These are phyloP conservation scores for Lontra canadensis DNA, from an alignment of 2,113 vertebrate species.

Conservation along the genomic window DNA sequence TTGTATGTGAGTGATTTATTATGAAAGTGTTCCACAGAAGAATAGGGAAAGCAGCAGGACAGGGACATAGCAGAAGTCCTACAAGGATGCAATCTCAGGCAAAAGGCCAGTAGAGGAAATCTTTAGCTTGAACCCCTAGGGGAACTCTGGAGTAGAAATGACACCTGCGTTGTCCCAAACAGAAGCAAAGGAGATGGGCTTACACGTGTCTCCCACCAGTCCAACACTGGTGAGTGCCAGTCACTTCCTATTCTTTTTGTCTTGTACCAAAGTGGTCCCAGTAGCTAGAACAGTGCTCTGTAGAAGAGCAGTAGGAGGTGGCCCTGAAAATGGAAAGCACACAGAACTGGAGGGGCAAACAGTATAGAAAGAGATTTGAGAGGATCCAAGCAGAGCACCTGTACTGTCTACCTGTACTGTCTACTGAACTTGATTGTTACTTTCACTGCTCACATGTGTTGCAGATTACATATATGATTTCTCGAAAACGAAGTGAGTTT, in stretches of 20 bases:
- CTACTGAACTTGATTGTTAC: not conserved
- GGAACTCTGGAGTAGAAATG: not conserved
- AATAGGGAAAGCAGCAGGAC: not conserved
- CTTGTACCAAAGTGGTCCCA: not conserved
- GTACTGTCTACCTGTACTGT: accelerated
- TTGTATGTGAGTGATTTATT: not conserved
- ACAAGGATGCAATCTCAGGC: not conserved
- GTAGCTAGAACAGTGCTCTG: not conserved
- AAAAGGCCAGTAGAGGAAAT: not conserved
- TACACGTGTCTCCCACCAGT: not conserved
- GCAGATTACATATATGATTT: conserved; percentile 89
- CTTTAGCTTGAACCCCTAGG: not conserved
- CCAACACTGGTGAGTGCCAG: not conserved
- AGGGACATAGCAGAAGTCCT: not conserved
- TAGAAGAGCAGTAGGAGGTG: not conserved
- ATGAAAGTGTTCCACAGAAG: not conserved
- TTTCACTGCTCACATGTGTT: conserved; percentile 46
- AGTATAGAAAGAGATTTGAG: not conserved
- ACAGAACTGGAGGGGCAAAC: accelerated
- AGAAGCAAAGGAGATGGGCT: not conserved
- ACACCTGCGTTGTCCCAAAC: not conserved
- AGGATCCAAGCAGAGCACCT: not conserved
- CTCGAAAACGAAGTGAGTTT: conserved; percentile 83
- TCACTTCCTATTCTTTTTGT: not conserved
- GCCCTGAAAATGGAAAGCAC: not conserved